A percentile compares a stretch with the other conserved stretches of the same genome.
Evolutionary conservation across 1,140 invertebrate species (phyloP).

Genomic region (Oncopeltus fasciatus): DNA sequence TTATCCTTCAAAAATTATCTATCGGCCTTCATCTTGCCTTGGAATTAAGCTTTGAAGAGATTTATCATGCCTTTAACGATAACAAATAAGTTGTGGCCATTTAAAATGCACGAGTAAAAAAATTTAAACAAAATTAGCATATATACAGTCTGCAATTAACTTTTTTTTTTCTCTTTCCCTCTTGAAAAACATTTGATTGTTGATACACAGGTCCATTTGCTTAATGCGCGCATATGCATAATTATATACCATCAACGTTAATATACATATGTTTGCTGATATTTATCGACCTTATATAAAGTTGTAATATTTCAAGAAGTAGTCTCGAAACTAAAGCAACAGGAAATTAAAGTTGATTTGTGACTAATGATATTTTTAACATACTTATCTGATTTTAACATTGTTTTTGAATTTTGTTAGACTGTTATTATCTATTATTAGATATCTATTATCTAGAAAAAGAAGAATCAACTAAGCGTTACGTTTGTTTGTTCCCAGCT

Average conservation of each 20-base stretch:
- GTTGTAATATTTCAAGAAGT: not conserved
- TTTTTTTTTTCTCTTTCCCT: not conserved
- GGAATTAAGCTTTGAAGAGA: not conserved
- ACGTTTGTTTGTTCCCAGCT: no score
- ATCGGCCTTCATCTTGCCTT: not conserved
- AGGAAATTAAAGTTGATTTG: not conserved
- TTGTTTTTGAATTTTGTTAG: no score
- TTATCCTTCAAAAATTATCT: no score
- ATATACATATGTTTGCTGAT: not conserved
- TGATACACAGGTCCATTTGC: not conserved
- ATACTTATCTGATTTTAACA: no score
- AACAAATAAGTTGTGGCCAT: not conserved
- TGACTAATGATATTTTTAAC: not conserved
- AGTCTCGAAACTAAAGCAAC: not conserved
- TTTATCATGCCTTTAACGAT: not conserved
- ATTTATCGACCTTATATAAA: not conserved
- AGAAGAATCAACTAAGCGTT: no score
- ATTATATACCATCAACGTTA: not conserved
- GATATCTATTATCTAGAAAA: no score
- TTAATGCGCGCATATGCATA: not conserved
- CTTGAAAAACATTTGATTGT: not conserved
- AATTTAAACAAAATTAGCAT: not conserved
- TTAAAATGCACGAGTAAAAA: not conserved
- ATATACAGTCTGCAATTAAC: not conserved
- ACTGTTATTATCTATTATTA: no score